These are phyloP conservation scores for Laodelphax striatellus DNA, from an alignment of 1,140 invertebrate species.

Conservation along the genomic window DNA sequence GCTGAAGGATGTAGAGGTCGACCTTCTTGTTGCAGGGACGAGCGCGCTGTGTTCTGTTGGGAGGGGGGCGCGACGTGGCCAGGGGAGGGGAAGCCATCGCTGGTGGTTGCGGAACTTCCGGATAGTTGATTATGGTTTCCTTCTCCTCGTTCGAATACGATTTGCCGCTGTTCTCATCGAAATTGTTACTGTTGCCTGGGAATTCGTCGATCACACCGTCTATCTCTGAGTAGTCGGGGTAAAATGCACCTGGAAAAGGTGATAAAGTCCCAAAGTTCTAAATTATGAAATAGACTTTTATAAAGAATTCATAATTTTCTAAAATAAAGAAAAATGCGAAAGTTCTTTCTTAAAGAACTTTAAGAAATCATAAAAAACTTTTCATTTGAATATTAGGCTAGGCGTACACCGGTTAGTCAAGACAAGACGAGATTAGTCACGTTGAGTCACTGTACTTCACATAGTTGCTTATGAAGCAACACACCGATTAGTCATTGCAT, in stretches of 20 bases:
- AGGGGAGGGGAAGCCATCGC: constrained; percentile 29
- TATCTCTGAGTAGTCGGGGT: constrained; percentile 22
- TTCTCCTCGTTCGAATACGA: constrained; percentile 26
- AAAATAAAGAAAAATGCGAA: too few species aligned
- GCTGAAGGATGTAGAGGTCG: constrained; percentile 75
- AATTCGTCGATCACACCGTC: background rate
- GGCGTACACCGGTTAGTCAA: too few species aligned
- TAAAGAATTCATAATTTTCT: too few species aligned
- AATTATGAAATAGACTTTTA: too few species aligned
- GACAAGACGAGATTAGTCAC: too few species aligned
- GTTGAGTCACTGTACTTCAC: too few species aligned
- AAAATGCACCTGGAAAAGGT: constrained; percentile 23
- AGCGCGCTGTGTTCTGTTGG: constrained; percentile 31
- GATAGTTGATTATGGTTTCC: constrained; percentile 19
- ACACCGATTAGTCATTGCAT: too few species aligned
- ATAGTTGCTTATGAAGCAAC: too few species aligned
- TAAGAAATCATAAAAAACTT: too few species aligned
- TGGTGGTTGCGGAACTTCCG: constrained; percentile 15
- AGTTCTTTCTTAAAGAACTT: too few species aligned
- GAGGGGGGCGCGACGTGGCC: constrained; percentile 27
- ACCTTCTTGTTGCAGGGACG: constrained; percentile 76
- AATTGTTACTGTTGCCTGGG: constrained; percentile 2
- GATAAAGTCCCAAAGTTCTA: too few species aligned
- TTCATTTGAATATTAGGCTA: too few species aligned
- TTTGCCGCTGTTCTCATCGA: constrained; percentile 29